These are phyloP conservation scores for Bombus terrestris DNA, from an alignment of 1,140 invertebrate genomes.

Conservation along the genomic window DNA sequence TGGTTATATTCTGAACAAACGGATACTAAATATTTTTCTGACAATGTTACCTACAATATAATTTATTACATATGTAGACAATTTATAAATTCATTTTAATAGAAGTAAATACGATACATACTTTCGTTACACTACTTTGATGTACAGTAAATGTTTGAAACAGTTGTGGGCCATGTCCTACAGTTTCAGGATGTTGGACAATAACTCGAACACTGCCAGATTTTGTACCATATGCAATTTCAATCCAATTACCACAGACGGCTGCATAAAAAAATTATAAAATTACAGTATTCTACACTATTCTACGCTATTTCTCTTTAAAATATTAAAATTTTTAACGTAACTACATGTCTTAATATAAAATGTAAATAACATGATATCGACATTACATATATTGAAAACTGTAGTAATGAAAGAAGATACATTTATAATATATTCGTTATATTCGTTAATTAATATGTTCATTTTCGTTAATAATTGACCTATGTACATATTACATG, in stretches of 20 bases:
- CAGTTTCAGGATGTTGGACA: slow-evolving; percentile 99
- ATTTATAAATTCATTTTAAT: background rate
- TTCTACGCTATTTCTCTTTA: background rate
- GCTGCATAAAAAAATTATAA: slow-evolving; percentile 83
- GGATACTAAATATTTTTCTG: slow-evolving; percentile 98
- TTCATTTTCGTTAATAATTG: slow-evolving; percentile 10
- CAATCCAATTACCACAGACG: slow-evolving; percentile 99
- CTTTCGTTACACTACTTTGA: slow-evolving; percentile 96
- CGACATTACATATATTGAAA: slow-evolving; percentile 12
- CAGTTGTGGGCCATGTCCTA: slow-evolving; percentile 97
- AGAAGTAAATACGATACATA: slow-evolving; percentile 72
- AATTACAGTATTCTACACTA: background rate
- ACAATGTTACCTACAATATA: slow-evolving; percentile 91
- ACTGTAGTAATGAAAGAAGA: slow-evolving; percentile 26
- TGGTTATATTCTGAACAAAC: slow-evolving; percentile 99
- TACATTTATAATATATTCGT: background rate
- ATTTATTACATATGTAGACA: slow-evolving; percentile 52
- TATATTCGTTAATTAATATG: background rate
- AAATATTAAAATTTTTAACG: background rate
- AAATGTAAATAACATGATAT: slow-evolving; percentile 12
- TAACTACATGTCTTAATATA: slow-evolving; percentile 19
- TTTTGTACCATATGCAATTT: slow-evolving; percentile 99
- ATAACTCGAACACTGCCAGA: slow-evolving; percentile 98
- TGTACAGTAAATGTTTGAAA: slow-evolving; percentile 99
- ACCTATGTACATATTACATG: slow-evolving; percentile 42